phyloP scores from a whole-genome alignment of 2,888 invertebrate species.

The Meiosimyza platycephala region DNA sequence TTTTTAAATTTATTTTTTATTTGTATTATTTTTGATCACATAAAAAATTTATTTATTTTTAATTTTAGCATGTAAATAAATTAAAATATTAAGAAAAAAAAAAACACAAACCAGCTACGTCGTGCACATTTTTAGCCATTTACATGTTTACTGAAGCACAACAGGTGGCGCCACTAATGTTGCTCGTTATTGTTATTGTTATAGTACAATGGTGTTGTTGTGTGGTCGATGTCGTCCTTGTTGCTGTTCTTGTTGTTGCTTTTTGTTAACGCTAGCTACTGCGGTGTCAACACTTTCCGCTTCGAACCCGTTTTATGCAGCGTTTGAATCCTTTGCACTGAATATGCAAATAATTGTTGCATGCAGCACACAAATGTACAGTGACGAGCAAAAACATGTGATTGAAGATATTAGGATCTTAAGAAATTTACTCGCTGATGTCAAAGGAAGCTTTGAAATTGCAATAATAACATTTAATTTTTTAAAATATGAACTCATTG shows the following conservation, averaged over 20 bases:
- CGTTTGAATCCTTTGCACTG: slow-evolving; percentile 6
- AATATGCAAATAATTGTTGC: slow-evolving; percentile 37
- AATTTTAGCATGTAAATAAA: too few relatives aligned
- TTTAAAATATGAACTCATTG: too few relatives aligned
- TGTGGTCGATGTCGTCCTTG: background rate
- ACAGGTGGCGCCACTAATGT: slow-evolving; percentile 19
- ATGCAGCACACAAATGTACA: slow-evolving; percentile 25
- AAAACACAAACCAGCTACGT: too few relatives aligned
- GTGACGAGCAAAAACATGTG: background rate
- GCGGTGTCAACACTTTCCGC: slow-evolving; percentile 28
- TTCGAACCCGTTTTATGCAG: slow-evolving; percentile 25
- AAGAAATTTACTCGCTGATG: too few relatives aligned
- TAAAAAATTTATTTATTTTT: too few relatives aligned
- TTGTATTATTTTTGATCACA: background rate
- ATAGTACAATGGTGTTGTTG: slow-evolving; percentile 23
- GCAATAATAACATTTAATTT: background rate
- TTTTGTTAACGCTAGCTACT: slow-evolving; percentile 28
- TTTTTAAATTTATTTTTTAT: too few relatives aligned
- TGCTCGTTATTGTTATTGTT: slow-evolving; percentile 45
- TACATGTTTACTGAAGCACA: background rate
- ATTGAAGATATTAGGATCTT: too few relatives aligned
- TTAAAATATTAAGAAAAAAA: too few relatives aligned
- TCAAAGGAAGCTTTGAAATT: too few relatives aligned
- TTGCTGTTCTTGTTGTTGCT: slow-evolving; percentile 40
- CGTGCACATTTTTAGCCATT: too few relatives aligned